Evolutionary conservation across 2,797 vertebrate genomes (phyloP).

Genomic region (Leucoraja ocellata): DNA sequence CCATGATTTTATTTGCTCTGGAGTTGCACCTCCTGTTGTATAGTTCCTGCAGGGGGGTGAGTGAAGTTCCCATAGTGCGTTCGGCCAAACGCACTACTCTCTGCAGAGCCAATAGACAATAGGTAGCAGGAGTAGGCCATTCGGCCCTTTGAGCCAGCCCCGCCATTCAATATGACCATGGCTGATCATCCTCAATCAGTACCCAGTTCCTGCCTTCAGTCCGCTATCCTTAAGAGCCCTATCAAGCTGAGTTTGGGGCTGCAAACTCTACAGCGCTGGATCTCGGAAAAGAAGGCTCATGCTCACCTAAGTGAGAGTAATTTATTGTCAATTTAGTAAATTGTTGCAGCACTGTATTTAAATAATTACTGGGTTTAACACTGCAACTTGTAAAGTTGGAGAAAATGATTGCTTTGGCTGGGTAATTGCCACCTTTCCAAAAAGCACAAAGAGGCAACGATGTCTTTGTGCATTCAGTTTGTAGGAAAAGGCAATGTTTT

Average conservation of each 20-base stretch:
- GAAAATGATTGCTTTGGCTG: not conserved
- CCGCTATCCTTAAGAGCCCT: no score
- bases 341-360: not conserved
- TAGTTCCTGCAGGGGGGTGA: no score
- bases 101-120: no score
- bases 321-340: not conserved
- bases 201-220: no score
- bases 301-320: not conserved
- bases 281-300: not conserved
- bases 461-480: not conserved
- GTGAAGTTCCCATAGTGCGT: no score
- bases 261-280: not conserved
- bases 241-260: not conserved
- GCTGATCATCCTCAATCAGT: no score
- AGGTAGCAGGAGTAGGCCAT: no score
- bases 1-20: no score
- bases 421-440: not conserved
- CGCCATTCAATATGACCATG: no score
- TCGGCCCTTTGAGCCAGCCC: no score
- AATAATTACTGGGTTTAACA: not conserved
- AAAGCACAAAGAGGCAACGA: not conserved
- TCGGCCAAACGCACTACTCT: no score
- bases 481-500: not conserved
- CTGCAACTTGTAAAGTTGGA: not conserved
- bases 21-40: no score